phyloP scores from a whole-genome alignment of 2,113 vertebrate species.

The Capreolus pygargus region DNA sequence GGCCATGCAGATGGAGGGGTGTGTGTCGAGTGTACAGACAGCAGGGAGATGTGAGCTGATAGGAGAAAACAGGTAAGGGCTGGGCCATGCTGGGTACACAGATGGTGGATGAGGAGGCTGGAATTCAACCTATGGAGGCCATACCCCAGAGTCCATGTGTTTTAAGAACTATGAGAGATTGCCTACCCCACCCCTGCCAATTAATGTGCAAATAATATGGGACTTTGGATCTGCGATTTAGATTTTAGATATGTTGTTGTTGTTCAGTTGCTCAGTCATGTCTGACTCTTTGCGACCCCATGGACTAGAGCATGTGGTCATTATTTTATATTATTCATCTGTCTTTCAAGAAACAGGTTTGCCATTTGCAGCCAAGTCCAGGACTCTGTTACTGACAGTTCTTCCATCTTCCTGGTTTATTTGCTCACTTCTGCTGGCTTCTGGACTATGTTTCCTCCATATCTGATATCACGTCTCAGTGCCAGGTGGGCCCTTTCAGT shows the following conservation, averaged over 20 bases:
- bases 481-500: background rate
- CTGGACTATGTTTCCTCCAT: fast-evolving
- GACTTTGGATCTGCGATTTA: background rate
- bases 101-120: background rate
- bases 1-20: background rate
- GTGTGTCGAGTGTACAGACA: too few relatives aligned
- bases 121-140: too few relatives aligned
- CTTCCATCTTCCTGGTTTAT: fast-evolving
- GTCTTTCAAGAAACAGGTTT: background rate
- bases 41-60: fast-evolving
- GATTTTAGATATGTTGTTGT: background rate
- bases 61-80: background rate
- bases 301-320: background rate
- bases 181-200: background rate
- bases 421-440: too few relatives aligned
- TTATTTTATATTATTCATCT: background rate
- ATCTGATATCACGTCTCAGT: background rate
- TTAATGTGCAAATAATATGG: too few relatives aligned
- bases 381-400: fast-evolving
- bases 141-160: background rate
- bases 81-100: too few relatives aligned
- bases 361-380: background rate
- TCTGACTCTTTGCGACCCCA: background rate
- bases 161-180: background rate
- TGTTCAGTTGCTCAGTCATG: background rate